These are phyloP conservation scores for Panzeria rudis DNA, from an alignment of 2,888 invertebrate genomes.

Conservation along the genomic window DNA sequence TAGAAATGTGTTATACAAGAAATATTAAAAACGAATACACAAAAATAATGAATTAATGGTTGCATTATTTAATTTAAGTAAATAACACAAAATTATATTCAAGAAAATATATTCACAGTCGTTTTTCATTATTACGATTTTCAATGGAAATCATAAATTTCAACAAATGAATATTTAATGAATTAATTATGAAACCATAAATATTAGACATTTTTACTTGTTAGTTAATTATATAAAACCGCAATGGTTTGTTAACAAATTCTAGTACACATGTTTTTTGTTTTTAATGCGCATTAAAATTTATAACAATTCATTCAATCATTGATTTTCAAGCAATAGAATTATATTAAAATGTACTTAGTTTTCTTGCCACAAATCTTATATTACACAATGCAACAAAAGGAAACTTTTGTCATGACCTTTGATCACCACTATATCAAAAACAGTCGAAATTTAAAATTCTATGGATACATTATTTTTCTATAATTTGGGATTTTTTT, in stretches of 20 bases:
- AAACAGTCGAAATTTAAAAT: too few relatives aligned
- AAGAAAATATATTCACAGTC: constrained; percentile 15
- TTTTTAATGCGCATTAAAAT: not conserved
- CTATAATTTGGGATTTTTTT: too few relatives aligned
- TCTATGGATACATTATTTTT: too few relatives aligned
- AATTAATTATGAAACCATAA: constrained; percentile 28
- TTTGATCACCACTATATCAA: too few relatives aligned
- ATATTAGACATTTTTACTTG: not conserved
- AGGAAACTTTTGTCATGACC: too few relatives aligned
- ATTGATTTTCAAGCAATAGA: not conserved
- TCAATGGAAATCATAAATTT: not conserved
- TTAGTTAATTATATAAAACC: constrained; percentile 23
- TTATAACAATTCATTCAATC: not conserved
- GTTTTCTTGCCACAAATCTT: too few relatives aligned
- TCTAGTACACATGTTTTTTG: not conserved
- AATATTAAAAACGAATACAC: not conserved
- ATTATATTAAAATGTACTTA: not conserved
- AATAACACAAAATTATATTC: not conserved
- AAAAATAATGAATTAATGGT: constrained; percentile 20
- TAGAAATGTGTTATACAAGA: constrained; percentile 29
- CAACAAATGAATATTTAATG: constrained; percentile 13
- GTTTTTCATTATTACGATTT: constrained; percentile 5
- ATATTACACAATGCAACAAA: too few relatives aligned
- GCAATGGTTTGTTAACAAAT: constrained; percentile 28
- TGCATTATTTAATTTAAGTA: constrained; percentile 30